phyloP scores from a whole-genome alignment of 1,140 invertebrate genomes.

The Orius insidiosus region DNA sequence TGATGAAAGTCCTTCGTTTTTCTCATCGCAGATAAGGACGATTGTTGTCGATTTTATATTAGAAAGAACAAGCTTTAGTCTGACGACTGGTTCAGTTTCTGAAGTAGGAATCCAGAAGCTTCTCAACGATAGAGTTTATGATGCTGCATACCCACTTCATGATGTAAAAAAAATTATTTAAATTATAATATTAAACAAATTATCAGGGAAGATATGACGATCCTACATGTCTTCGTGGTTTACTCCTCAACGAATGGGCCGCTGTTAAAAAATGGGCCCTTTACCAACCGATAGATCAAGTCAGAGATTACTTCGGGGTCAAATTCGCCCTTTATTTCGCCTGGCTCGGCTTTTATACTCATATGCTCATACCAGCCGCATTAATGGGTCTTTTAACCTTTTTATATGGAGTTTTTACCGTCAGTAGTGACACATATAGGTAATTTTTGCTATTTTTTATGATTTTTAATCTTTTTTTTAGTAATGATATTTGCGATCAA shows the following conservation, averaged over 20 bases:
- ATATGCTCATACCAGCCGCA: conserved; percentile 75
- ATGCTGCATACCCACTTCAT: conserved; percentile 76
- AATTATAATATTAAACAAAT: too few species aligned
- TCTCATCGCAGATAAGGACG: conserved; percentile 15
- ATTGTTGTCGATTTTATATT: conserved; percentile 79
- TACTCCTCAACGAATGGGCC: conserved; percentile 12
- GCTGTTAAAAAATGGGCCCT: conserved; percentile 60
- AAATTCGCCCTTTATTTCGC: conserved; percentile 89
- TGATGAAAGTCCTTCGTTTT: conserved; percentile 6
- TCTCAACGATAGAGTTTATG: conserved; percentile 55
- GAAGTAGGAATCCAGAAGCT: conserved; percentile 72
- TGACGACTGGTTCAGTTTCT: conserved; percentile 40
- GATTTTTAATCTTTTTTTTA: conserved; percentile 28
- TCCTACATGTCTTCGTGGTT: conserved; percentile 3
- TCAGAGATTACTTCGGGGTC: conserved; percentile 79
- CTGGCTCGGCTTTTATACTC: conserved; percentile 93
- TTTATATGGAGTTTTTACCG: conserved; percentile 56
- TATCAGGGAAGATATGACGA: conserved; percentile 7
- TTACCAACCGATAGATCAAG: conserved; percentile 74
- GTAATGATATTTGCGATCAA: conserved; percentile 65
- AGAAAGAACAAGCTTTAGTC: conserved; percentile 63
- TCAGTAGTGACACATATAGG: too few species aligned
- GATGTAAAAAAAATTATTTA: conserved; percentile 43
- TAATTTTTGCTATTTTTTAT: conserved; percentile 22
- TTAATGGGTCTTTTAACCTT: conserved; percentile 68